Conservation (phyloP, 2,113 vertebrate species). For the Labrus mixtus region DNA sequence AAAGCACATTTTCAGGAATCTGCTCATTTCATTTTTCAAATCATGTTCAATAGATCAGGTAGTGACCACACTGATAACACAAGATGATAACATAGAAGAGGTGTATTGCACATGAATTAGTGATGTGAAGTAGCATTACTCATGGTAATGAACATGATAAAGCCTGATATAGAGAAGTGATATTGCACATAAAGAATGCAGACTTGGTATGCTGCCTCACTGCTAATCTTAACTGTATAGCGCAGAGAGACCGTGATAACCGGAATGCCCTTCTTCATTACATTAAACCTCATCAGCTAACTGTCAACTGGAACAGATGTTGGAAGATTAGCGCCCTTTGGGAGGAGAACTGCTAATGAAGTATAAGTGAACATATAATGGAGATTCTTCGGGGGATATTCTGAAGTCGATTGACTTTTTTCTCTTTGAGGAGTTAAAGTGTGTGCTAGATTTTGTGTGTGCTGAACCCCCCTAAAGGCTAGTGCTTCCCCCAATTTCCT, state of each 20-base stretch:
- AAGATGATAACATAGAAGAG: too few relatives aligned
- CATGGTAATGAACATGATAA: too few relatives aligned
- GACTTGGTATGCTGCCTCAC: neutral
- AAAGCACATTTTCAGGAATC: too few relatives aligned
- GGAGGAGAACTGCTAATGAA: neutral
- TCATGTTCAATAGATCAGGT: too few relatives aligned
- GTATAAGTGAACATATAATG: neutral
- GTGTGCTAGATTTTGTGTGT: slow-evolving; percentile 9
- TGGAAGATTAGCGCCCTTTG: neutral
- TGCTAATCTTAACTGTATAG: too few relatives aligned
- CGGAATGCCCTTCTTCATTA: neutral
- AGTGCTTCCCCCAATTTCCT: slow-evolving; percentile 62
- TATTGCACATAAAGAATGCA: too few relatives aligned
- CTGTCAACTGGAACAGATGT: slow-evolving; percentile 4
- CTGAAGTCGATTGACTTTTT: slow-evolving; percentile 8
- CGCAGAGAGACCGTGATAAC: neutral
- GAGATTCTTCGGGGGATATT: neutral
- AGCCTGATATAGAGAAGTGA: too few relatives aligned
- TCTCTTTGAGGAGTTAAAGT: slow-evolving; percentile 35
- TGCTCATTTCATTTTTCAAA: too few relatives aligned
- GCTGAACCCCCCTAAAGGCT: slow-evolving; percentile 36
- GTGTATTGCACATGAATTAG: too few relatives aligned
- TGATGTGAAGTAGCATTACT: too few relatives aligned
- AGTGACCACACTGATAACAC: too few relatives aligned
- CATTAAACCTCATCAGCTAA: neutral